These are phyloP conservation scores for Enhydra lutris DNA, from an alignment of 2,113 vertebrate genomes.

Conservation along the genomic window DNA sequence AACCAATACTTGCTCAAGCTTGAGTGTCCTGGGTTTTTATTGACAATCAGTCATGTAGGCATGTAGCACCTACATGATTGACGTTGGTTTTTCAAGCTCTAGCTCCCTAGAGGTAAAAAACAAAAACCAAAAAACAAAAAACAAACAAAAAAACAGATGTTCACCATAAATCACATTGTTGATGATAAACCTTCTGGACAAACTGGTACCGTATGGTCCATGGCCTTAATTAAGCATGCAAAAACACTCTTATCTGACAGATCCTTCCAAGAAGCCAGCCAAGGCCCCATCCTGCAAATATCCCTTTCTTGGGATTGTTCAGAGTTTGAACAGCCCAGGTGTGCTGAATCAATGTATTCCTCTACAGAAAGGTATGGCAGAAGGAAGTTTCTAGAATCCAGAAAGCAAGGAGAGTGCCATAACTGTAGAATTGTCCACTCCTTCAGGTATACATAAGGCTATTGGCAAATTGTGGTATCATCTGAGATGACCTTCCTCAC, in stretches of 20 bases:
- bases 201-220: not conserved
- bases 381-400: not conserved
- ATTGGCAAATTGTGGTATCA: not conserved
- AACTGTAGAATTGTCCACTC: not conserved
- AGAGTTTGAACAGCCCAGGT: not conserved
- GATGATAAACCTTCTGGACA: not conserved
- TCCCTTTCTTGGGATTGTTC: not conserved
- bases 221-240: not conserved
- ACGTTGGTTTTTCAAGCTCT: not conserved
- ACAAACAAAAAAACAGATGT: not conserved
- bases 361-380: not conserved
- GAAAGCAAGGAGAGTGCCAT: not conserved
- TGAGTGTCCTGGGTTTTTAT: not conserved
- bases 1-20: not conserved
- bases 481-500: not conserved
- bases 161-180: not conserved
- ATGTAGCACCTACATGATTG: not conserved
- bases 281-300: not conserved
- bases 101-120: too few relatives aligned
- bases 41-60: not conserved
- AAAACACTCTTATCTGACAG: not conserved
- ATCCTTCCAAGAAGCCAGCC: not conserved
- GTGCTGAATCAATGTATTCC: not conserved
- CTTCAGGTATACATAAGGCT: not conserved
- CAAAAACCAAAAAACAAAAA: too few relatives aligned